Conservation (phyloP, 1,140 invertebrate genomes). For the Uloborus diversus region DNA sequence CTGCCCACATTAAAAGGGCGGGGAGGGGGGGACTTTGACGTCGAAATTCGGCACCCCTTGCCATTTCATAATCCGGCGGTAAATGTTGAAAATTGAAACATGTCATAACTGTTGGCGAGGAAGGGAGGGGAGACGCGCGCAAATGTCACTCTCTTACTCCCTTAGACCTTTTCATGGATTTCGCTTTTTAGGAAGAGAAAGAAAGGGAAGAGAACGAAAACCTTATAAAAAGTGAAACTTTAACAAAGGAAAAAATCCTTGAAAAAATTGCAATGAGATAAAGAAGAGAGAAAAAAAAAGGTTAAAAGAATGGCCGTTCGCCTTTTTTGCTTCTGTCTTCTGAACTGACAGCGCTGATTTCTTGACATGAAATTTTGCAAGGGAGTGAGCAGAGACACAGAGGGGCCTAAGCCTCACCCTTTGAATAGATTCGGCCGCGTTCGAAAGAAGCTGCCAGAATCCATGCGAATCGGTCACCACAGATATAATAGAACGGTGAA, state of each 20-base stretch:
- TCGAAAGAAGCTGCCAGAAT: too few species aligned
- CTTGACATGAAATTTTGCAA: conserved; percentile 29
- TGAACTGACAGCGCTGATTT: conserved; percentile 7
- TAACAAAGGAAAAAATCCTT: not conserved
- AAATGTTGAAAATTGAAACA: conserved; percentile 45
- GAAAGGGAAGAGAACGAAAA: not conserved
- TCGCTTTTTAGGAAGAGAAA: not conserved
- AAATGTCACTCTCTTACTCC: conserved; percentile 20
- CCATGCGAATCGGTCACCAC: too few species aligned
- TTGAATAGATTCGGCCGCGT: conserved; percentile 17
- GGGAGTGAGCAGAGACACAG: conserved; percentile 28
- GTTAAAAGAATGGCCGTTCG: not conserved
- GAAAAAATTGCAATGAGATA: conserved; percentile 13
- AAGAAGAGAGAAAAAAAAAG: not conserved
- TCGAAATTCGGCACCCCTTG: conserved; percentile 4
- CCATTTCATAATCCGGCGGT: conserved; percentile 22
- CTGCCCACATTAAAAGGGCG: too few species aligned
- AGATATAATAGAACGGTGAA: too few species aligned
- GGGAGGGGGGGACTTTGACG: too few species aligned
- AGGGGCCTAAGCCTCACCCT: not conserved
- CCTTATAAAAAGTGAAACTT: not conserved
- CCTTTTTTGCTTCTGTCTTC: not conserved
- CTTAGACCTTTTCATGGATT: conserved; percentile 19
- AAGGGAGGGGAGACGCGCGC: not conserved
- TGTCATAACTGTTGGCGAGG: conserved; percentile 29